Evolutionary conservation across 1,140 invertebrate genomes (phyloP), one percentile per base, ranked within the genome.

Genomic region (Acromyrmex charruanus): DNA sequence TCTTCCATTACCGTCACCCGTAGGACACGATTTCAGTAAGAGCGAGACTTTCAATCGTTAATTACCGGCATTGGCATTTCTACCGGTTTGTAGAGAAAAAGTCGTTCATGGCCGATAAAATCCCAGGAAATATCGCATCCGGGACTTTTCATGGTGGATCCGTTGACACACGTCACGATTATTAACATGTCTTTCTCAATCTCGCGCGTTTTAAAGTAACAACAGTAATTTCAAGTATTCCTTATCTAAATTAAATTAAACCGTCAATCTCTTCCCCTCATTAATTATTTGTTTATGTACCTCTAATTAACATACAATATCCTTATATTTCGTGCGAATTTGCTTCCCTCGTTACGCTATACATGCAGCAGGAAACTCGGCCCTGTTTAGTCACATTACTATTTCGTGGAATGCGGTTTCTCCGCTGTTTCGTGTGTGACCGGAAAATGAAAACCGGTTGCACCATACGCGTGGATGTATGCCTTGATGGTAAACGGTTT

Each of bases 101-200:
- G 72, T 91, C 59, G 79, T 92, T 92, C 85, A 68, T 90, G 88
- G 86, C 88, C 91, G 86, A 90, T 90, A 91, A 94, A 94, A 94
- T 87, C 75, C 85, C 80, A 63, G 59, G 35, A 80, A 86, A 61
- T 74, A 55, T 58, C 53, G n/a, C n/a, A 39, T 53, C 25, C 66
- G 58, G 44, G 39, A 25, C 51, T 61, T 72, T 58, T 28, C 44
- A 25, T n/a, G 21, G 39, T 65, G 31, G 12, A 21, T 66, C 28
- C 44, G 39, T 68, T 53, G 44, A 68, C n/a, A 49, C 25, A 12
- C 59, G 3, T 31, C 12, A 12, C 44, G 14, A 77, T 39, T 16
- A 21, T 31, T 35, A 39, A 21, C 9, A 14, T 25, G 21, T 49
- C 10, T 39, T 39, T 39, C 35, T 68, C 7, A 44, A 44, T 39